Base-by-base conservation (phyloP, 2,797 vertebrate species). In the Manis javanica region DNA sequence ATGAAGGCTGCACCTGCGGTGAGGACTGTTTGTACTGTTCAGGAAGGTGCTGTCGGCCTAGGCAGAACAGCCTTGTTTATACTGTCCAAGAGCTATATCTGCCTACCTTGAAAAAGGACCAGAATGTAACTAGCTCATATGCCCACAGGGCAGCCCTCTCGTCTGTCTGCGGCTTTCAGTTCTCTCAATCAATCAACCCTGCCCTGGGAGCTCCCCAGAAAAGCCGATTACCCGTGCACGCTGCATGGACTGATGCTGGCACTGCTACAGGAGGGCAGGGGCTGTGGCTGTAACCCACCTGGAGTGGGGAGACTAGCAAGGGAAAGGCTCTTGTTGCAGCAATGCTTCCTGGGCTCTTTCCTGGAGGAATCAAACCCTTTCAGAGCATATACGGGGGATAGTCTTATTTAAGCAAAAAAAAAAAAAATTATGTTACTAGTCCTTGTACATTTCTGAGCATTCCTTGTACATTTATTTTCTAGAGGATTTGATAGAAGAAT, bases 131-230 rank as follows among this genome's bases (percentile, higher is more conserved):
- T 31, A 82, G 61, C 29, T 97, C 55, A 89, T 66, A 77, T 42
- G 49, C 49, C 74, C 57, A 26, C 15, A 55, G 78, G 79, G 69
- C n/a, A 86, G 51, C 9, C 34, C 34, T 94, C 57, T 72, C 69
- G 12, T 92, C 59, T 29, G 84, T 57, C 87, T 92, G 19, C 57
- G 88, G 88, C 69, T 97, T 92, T 95, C 87, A 81, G 46, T 91
- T 96, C 87, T 71, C 87, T 96, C 79, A 78, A 3, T 97, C 91
- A 87, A 84, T 94, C 79, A 94, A 51, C 78, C 74, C 82, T 91
- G 90, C 46, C 94, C 78, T 89, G 64, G 71, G 64, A 31, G 42
- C 61, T 69, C 16, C 83, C 66, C 68, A 92, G 78, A 63, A 95
- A 95, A 93, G 59, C 87, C 90, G 94, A 95, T 94, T 77, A 78